Conservation (phyloP, 2,113 vertebrate genomes). For the Piliocolobus tephrosceles region DNA sequence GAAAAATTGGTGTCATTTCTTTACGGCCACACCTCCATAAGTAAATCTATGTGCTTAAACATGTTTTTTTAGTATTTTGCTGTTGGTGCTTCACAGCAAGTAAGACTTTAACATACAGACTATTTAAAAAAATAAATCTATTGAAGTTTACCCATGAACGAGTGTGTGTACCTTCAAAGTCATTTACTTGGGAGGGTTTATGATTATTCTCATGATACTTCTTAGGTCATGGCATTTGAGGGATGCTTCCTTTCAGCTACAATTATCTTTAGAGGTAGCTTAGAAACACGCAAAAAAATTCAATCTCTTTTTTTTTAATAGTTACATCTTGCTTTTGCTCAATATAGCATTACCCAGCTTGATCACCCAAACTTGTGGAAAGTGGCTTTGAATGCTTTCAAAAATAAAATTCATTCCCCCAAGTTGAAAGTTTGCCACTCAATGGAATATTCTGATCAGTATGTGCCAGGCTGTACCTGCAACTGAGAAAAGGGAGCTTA, state of each 20-base stretch:
- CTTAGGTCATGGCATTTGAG: background rate
- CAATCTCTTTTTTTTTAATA: background rate
- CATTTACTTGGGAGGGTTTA: background rate
- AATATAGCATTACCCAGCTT: background rate
- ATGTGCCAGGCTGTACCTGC: background rate
- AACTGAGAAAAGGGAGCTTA: background rate
- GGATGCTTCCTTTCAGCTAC: background rate
- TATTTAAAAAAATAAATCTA: background rate
- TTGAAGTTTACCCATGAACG: background rate
- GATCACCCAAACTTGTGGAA: background rate
- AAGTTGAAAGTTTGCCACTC: background rate
- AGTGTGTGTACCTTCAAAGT: background rate
- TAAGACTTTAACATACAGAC: background rate
- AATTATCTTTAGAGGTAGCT: background rate
- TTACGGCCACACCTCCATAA: background rate
- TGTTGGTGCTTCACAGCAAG: background rate
- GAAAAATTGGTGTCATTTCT: background rate
- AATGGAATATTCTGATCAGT: background rate
- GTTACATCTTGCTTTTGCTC: background rate
- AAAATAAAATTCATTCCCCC: background rate
- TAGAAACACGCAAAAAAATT: background rate
- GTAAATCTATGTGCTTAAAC: conserved; percentile 36
- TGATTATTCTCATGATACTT: background rate
- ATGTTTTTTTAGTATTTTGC: conserved; percentile 10
- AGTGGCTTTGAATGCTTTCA: background rate